Evolutionary conservation across 1,140 invertebrate genomes (phyloP), one percentile per base, ranked within the genome.

Genomic region (Ooceraea biroi): DNA sequence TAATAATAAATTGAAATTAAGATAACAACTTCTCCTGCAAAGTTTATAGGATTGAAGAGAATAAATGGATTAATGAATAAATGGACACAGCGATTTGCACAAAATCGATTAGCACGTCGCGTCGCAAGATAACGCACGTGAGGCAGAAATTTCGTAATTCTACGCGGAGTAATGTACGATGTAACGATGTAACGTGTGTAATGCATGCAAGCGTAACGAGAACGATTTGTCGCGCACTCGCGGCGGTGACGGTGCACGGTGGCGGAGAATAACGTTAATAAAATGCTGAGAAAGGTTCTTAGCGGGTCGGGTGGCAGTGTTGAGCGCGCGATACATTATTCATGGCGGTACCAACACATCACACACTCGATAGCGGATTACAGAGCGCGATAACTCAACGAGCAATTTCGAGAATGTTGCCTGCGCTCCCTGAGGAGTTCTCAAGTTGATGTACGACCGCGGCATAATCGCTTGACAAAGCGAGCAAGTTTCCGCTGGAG

Each of bases 351-450:
- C 71, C 22, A 25, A 57, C 69, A 41, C 30, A 73, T 73, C 30
- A 25, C 71, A 73, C 71, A 73, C 71, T 73, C 71, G 71, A 73
- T 73, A 73, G 30, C 30, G 71, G 36, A 73, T 73, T 73, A 73
- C 30, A 60, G 8, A 25, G 55, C 19, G 10, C 71, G 55, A 60
- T 58, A 73, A 73, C 52, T 60, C 36, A 60, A 73, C 71, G 71
- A 60, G 52, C 30, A 73, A 73, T 73, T 73, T 60, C 71, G 58
- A 73, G 36, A 60, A 73, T 73, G 71, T 60, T 73, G 55, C 55
- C 19, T 60, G 12, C 55, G 22, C 22, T 27, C 36, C 36, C 7
- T 41, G 36, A 73, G 36, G 17, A 27, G 22, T 52, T 22, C 41
- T 44, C 36, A 12, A 14, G 19, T 60, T 73, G 55, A 73, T 60